Percentiles rank a stretch among this genome's conserved stretches.
phyloP scores from a whole-genome alignment of 2,797 vertebrate species.

The Micropoecilia bifurca region DNA sequence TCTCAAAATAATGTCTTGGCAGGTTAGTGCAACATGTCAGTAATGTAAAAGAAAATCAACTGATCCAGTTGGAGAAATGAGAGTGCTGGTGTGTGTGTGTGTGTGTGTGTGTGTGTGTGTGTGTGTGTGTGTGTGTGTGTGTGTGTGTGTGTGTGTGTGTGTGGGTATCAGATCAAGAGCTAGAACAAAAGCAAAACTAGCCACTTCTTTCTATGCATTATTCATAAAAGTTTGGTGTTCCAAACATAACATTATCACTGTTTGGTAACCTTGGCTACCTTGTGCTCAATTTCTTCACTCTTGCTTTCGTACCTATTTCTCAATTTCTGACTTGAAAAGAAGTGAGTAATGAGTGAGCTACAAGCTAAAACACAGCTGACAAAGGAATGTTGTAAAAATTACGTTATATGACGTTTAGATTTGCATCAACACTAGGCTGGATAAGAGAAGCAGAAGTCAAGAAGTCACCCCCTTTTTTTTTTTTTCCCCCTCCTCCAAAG shows the following conservation, averaged over 20 bases:
- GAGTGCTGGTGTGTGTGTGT: background rate
- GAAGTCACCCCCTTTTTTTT: conserved; percentile 49
- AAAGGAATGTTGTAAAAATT: background rate
- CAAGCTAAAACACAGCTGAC: background rate
- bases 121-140: too few relatives aligned
- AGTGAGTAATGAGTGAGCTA: background rate
- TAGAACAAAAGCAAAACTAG: background rate
- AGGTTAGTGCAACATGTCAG: background rate
- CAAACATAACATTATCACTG: background rate
- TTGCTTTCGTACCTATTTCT: background rate
- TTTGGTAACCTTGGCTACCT: background rate
- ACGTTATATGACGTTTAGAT: conserved; percentile 4
- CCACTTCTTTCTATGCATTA: background rate
- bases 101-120: too few relatives aligned
- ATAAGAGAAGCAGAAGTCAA: conserved; percentile 66
- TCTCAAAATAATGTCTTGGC: background rate
- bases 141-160: too few relatives aligned
- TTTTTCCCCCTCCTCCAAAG: conserved; percentile 46
- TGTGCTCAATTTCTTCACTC: background rate
- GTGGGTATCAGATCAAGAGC: background rate
- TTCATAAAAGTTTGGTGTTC: background rate
- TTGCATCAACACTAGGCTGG: conserved; percentile 56
- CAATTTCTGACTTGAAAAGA: background rate
- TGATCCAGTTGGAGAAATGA: background rate
- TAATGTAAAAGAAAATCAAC: background rate